Evolutionary conservation across 2,888 invertebrate genomes (phyloP), one percentile per base, ranked within the genome.

Genomic region (Caenorhabditis sp.): DNA sequence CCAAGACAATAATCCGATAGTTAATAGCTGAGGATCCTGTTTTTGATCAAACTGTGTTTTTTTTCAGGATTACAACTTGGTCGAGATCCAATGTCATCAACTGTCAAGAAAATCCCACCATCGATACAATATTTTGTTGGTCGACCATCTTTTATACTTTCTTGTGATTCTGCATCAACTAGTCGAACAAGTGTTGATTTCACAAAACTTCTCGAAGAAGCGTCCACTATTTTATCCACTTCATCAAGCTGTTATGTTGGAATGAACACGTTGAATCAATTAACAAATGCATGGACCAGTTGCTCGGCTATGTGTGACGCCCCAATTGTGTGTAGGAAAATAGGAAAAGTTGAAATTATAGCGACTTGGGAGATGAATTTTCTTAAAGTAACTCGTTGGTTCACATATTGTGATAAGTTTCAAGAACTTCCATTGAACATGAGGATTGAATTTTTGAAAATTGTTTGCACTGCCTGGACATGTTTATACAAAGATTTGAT

Each of bases 361-460:
- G 17, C 3, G 4, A 3, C 49, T 12, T 60, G 26, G 14, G 26
- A 60, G 17, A 25, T 26, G 10, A 14, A 26, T 27, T 38, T 60
- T 25, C 25, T 43, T 1, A 5, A 17, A 4, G 61, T 61, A 1
- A 53, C 61, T 20, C 27, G 21, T 20, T 61, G 61, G 61, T 36
- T 61, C 23, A 53, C 38, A 10, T 53, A 61, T 23, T 61, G 52
- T 21, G 61, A 61, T 21, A 31, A 61, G 23, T 61, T 61, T 31
- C 52, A 26, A 21, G n/a, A 53, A 3, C 27, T 61, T 5, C 31
- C 20, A 14, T 5, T 31, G 14, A 20, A 27, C 20, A 14, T 53
- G 1, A 26, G 36, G 12, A 53, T 61, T 21, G 43, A 31, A 31
- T 31, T 61, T 4, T 26, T 61, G 20, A 61, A 61, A 31, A n/a